Evolutionary conservation across 2,113 vertebrate genomes (phyloP).

Genomic region (Scatophagus argus): DNA sequence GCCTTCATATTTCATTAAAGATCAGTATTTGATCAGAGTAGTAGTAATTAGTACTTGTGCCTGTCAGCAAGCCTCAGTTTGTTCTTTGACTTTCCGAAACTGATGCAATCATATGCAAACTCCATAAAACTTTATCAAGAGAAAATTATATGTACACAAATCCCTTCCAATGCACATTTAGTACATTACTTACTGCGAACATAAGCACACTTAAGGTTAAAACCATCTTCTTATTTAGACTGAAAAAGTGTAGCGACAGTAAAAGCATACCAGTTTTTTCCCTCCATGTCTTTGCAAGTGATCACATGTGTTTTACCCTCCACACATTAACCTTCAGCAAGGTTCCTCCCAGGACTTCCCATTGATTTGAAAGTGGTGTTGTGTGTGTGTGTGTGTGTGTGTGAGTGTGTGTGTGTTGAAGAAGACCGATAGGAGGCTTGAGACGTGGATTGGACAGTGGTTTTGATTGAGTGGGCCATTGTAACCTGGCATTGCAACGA

Average conservation of each 20-base stretch:
- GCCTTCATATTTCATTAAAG: background rate
- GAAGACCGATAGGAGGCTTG: slow-evolving; percentile 35
- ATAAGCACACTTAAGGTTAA: background rate
- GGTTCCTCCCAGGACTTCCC: slow-evolving; percentile 48
- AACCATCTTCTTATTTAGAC: background rate
- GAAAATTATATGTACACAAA: background rate
- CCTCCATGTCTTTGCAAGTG: slow-evolving; percentile 6
- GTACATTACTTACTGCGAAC: background rate
- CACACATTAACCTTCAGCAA: slow-evolving; percentile 80
- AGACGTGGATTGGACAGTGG: slow-evolving; percentile 37
- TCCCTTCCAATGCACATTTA: background rate
- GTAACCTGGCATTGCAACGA: slow-evolving; percentile 51
- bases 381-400: background rate
- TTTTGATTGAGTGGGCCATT: slow-evolving; percentile 63
- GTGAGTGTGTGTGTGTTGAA: slow-evolving; percentile 4
- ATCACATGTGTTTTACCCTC: slow-evolving; percentile 37
- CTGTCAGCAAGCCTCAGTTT: background rate
- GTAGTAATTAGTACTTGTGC: background rate
- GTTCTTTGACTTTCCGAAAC: background rate
- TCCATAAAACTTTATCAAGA: background rate
- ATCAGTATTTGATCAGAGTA: background rate
- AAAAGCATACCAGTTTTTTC: background rate
- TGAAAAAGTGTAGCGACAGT: background rate
- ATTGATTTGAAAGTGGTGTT: slow-evolving; percentile 69
- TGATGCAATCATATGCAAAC: background rate